Evolutionary conservation across 2,113 vertebrate genomes (phyloP), one percentile per base, ranked within the genome.

Genomic region (Brienomyrus brachyistius): DNA sequence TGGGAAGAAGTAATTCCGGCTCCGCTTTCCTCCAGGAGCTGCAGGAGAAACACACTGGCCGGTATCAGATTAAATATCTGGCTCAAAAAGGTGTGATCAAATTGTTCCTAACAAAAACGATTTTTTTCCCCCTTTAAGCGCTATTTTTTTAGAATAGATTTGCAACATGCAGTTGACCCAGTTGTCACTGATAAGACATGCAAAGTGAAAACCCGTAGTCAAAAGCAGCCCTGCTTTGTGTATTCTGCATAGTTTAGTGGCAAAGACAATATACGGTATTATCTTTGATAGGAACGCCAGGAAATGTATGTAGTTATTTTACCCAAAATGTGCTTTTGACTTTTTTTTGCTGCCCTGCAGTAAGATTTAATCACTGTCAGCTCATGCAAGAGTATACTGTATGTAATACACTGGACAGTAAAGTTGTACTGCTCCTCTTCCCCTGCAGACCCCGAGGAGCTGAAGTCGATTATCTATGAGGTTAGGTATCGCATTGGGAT

Each of bases 1-100:
- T 95, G 90, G 94, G 94, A 51, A 96, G 96, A 89, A 96, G 96
- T 40, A 95, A 94, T 92, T 95, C 95, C 1, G 97, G 95, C 1
- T 96, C 96, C 74, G 94, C 93, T 43, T 96, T 95, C 90, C 95
- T 99, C 5, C 96, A 96, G 92, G 96, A 97, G 93, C 95, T 99
- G 47, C 97, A 95, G 92, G 95, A 95, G 94, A 96, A 96, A 43
- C 97, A 96, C 92, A 97, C 96, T 90, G 94, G 93, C 91, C 94
- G 95, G 91, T 97, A 94, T 47, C 98, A 98, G 94, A 91, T 93
- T 91, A 96, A 92, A 87, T 98, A 98, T 94, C 95, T 99, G 95
- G 92, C 92, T 82, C 97, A 95, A 93, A 99, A 99, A 98, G 98
- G 98, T 99, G 94, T 92, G 91, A 9, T 4, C 4, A 3, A 35